A percentile compares a stretch with the other conserved stretches of the same genome.
phyloP scores from a whole-genome alignment of 2,113 vertebrate species.

The Neodontobutis hainanensis region DNA sequence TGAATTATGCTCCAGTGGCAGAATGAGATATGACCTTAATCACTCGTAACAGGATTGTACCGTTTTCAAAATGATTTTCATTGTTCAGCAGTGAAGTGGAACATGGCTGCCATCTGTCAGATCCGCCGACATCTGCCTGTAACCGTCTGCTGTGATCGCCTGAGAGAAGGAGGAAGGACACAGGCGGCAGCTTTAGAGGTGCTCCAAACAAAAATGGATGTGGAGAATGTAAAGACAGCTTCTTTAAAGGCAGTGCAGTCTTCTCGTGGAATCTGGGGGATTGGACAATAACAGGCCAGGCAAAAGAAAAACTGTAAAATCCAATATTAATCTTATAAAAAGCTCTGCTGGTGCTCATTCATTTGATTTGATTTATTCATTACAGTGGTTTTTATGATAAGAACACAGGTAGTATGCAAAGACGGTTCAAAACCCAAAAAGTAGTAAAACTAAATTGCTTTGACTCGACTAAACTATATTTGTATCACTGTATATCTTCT shows the following conservation, averaged over 20 bases:
- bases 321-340: too few species aligned
- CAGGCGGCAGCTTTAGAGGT: neutral
- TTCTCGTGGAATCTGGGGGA: neutral
- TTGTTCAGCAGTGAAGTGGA: conserved; percentile 22
- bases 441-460: too few species aligned
- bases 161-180: conserved; percentile 11
- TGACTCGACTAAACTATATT: too few species aligned
- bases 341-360: too few species aligned
- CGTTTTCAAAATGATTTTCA: neutral
- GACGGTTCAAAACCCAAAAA: too few species aligned
- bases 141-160: neutral
- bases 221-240: neutral
- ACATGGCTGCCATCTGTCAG: conserved; percentile 41
- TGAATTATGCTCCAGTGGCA: neutral
- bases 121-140: conserved; percentile 40
- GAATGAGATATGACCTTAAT: neutral
- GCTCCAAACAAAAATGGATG: conserved; percentile 8
- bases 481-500: too few species aligned
- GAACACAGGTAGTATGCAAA: too few species aligned
- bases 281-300: neutral
- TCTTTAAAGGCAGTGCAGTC: neutral
- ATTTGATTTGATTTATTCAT: too few species aligned
- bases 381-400: too few species aligned
- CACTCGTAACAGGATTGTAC: neutral
- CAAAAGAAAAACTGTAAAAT: too few species aligned